These are phyloP conservation scores for Zaprionus inermis DNA, from an alignment of 1,140 invertebrate species.

Conservation along the genomic window DNA sequence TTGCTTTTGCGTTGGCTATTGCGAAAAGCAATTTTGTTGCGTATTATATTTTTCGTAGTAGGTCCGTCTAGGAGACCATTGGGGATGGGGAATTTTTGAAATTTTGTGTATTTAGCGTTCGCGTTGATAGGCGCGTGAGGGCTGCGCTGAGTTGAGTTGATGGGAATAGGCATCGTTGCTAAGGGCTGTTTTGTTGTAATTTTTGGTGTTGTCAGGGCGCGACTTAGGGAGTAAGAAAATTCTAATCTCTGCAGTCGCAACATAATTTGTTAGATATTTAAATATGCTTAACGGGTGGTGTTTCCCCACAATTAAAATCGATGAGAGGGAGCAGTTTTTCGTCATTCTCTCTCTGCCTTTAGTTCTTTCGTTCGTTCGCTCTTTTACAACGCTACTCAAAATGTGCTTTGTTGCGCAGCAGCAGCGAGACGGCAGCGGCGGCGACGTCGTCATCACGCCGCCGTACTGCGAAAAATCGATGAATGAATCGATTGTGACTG, in stretches of 20 bases:
- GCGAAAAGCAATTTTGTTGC: conserved; percentile 60
- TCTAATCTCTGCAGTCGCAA: neutral
- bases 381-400: conserved; percentile 39
- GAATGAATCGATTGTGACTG: conserved; percentile 82
- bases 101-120: conserved; percentile 77
- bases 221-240: conserved; percentile 43
- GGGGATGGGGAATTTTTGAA: conserved; percentile 44
- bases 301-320: conserved; percentile 49
- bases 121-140: conserved; percentile 48
- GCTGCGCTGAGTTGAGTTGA: conserved; percentile 55
- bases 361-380: conserved; percentile 27
- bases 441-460: conserved; percentile 49
- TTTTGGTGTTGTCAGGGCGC: conserved; percentile 59
- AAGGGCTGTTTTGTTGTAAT: conserved; percentile 73
- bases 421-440: conserved; percentile 47
- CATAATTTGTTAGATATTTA: conserved; percentile 55
- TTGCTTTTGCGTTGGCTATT: conserved; percentile 45
- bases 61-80: conserved; percentile 35
- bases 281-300: conserved; percentile 33
- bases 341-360: conserved; percentile 26
- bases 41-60: conserved; percentile 64
- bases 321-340: conserved; percentile 37
- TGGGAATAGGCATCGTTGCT: conserved; percentile 53
- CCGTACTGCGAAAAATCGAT: conserved; percentile 80
- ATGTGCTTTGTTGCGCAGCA: conserved; percentile 78